Conservation (phyloP, 2,888 invertebrate genomes). For the Platycheirus albimanus region DNA sequence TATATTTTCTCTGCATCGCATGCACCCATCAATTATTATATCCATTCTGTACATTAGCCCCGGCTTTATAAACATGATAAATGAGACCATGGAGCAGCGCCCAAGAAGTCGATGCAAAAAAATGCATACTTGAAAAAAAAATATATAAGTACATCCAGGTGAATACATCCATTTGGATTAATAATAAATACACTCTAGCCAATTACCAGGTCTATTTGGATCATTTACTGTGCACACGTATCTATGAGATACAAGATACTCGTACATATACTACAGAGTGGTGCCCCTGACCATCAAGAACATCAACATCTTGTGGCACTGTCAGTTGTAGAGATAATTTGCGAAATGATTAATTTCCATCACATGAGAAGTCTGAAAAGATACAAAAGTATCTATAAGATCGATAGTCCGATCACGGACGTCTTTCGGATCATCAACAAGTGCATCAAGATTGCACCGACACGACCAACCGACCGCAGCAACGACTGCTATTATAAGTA, state of each 20-base stretch:
- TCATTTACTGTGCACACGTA: conserved; percentile 54
- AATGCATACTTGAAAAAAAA: conserved; percentile 9
- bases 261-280: too few species aligned
- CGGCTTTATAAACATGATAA: conserved; percentile 65
- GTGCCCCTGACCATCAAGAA: conserved; percentile 51
- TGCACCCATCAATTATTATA: conserved; percentile 65
- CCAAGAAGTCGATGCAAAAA: conserved; percentile 23
- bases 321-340: conserved; percentile 51
- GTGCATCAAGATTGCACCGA: conserved; percentile 48
- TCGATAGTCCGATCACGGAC: conserved; percentile 67
- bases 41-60: conserved; percentile 42
- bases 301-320: conserved; percentile 48
- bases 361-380: conserved; percentile 16
- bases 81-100: conserved; percentile 53
- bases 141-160: conserved; percentile 36
- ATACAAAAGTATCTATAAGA: conserved; percentile 42
- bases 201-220: conserved; percentile 72
- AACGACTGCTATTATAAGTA: conserved; percentile 38
- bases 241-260: conserved; percentile 32
- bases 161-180: conserved; percentile 58
- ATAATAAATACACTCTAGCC: conserved; percentile 63
- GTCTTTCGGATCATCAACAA: conserved; percentile 59
- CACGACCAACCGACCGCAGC: conserved; percentile 8
- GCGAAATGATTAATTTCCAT: conserved; percentile 71
- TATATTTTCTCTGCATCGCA: conserved; percentile 34